These are phyloP conservation scores for Leptobrachium leishanense DNA, from an alignment of 2,113 vertebrate genomes.

Conservation along the genomic window DNA sequence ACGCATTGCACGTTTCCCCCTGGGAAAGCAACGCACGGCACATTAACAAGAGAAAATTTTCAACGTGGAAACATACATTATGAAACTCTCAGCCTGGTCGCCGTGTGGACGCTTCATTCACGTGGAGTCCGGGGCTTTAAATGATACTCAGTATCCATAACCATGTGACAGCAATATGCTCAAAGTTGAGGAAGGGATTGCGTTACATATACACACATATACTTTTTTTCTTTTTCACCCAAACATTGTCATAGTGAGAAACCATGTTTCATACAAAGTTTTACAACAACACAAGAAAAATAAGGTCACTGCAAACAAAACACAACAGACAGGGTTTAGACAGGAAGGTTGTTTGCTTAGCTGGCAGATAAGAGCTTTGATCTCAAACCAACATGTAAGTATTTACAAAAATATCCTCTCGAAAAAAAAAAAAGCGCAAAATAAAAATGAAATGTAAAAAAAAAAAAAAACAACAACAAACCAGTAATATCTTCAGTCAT, in stretches of 20 bases:
- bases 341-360: not conserved
- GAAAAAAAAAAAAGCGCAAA: constrained; percentile 1
- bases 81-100: too few relatives aligned
- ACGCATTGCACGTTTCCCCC: too few relatives aligned
- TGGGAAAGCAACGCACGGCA: too few relatives aligned
- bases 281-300: not conserved
- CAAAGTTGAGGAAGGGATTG: not conserved
- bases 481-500: constrained; percentile 9
- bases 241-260: constrained; percentile 11
- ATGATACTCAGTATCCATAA: constrained; percentile 41
- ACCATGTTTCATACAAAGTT: constrained; percentile 13
- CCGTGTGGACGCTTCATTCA: too few relatives aligned
- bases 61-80: too few relatives aligned
- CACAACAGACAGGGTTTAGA: constrained; percentile 14
- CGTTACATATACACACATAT: too few relatives aligned
- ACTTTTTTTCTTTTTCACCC: not conserved
- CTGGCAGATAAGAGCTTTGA: constrained; percentile 1
- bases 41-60: too few relatives aligned
- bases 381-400: constrained; percentile 23
- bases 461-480: not conserved
- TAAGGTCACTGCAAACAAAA: constrained; percentile 24
- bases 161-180: constrained; percentile 17
- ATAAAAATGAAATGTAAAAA: too few relatives aligned
- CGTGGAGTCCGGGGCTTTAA: not conserved
- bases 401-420: constrained; percentile 41